Conservation (phyloP, 1,140 invertebrate genomes). For the Pseudobourletiella spinata region DNA sequence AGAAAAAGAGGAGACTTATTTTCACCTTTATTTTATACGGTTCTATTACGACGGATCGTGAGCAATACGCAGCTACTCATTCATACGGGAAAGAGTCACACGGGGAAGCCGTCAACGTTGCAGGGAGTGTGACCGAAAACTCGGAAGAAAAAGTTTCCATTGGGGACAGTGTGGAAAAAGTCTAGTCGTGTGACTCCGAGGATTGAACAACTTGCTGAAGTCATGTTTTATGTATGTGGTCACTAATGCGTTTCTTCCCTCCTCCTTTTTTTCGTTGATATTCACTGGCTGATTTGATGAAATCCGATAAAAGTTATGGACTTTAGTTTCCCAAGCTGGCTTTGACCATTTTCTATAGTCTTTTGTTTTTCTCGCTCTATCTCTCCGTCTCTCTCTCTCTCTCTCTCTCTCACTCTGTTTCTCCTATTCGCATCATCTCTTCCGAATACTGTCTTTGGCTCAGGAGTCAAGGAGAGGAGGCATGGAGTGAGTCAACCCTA, state of each 20-base stretch:
- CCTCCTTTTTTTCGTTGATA: constrained; percentile 25
- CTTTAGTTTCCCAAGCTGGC: constrained; percentile 22
- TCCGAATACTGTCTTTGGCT: too few relatives aligned
- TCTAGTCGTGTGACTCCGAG: constrained; percentile 1
- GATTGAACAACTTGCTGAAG: constrained; percentile 30
- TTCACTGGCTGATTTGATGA: constrained; percentile 35
- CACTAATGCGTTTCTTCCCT: constrained; percentile 32
- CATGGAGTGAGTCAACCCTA: not conserved
- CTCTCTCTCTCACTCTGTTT: not conserved
- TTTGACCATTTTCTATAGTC: not conserved
- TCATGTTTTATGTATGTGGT: constrained; percentile 35
- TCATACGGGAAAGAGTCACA: not conserved
- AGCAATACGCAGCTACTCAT: not conserved
- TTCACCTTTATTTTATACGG: too few relatives aligned
- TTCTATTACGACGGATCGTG: too few relatives aligned
- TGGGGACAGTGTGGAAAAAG: not conserved
- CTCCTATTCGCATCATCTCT: not conserved
- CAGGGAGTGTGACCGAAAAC: not conserved
- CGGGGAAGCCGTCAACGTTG: not conserved
- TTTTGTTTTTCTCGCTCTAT: not conserved
- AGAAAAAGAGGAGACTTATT: too few relatives aligned
- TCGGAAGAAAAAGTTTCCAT: not conserved
- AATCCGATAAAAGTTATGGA: constrained; percentile 35
- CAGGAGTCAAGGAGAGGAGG: too few relatives aligned
- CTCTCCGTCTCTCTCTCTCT: not conserved